phyloP scores from a whole-genome alignment of 2,888 invertebrate species.

The Cabera pusaria region DNA sequence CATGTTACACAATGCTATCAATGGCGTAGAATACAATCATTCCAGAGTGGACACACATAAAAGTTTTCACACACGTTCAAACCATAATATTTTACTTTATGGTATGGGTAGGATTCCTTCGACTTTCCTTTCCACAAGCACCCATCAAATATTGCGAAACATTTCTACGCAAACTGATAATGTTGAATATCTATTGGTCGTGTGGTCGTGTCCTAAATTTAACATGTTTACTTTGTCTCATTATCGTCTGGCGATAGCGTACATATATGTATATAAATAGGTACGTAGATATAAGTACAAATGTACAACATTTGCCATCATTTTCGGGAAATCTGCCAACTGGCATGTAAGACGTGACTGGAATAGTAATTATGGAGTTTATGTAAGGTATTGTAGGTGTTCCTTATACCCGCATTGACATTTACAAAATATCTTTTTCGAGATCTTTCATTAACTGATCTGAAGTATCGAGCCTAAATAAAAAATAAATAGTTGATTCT shows the following conservation, averaged over 20 bases:
- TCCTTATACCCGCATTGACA: too few species aligned
- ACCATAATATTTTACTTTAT: too few species aligned
- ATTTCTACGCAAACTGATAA: slow-evolving; percentile 34
- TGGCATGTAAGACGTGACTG: slow-evolving; percentile 11
- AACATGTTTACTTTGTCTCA: slow-evolving; percentile 13
- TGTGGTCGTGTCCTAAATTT: slow-evolving; percentile 30
- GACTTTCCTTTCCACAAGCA: slow-evolving; percentile 41
- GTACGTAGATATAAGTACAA: too few species aligned
- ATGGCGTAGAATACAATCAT: slow-evolving; percentile 9
- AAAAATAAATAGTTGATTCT: too few species aligned
- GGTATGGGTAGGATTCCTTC: too few species aligned
- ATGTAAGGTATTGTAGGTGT: slow-evolving; percentile 8
- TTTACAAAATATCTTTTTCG: too few species aligned
- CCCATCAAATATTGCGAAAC: slow-evolving; percentile 32
- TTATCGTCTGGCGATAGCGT: slow-evolving; percentile 7
- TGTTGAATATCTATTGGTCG: slow-evolving; percentile 15
- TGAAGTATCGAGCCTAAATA: too few species aligned
- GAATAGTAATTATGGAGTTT: slow-evolving; percentile 5
- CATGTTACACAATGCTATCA: slow-evolving; percentile 23
- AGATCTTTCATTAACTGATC: too few species aligned
- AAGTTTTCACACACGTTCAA: too few species aligned
- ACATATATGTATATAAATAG: neutral
- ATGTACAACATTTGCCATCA: slow-evolving; percentile 2
- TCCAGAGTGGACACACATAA: too few species aligned
- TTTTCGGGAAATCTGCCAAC: slow-evolving; percentile 16